Evolutionary conservation across 2,113 vertebrate genomes (phyloP), one percentile per base, ranked within the genome.

Genomic region (Rissa tridactyla): DNA sequence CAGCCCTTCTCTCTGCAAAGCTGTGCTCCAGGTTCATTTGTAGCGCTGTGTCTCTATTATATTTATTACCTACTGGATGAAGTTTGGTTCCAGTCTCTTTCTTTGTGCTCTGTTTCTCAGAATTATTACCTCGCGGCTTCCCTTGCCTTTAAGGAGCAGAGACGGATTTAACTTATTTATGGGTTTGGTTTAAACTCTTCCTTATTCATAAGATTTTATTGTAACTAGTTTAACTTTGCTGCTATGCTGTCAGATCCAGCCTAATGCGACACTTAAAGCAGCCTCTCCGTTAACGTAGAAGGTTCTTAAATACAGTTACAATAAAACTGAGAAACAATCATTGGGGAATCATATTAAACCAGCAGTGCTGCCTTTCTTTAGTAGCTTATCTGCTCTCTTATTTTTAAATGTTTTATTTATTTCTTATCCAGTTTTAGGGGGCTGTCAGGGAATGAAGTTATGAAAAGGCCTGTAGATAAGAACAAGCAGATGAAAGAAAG

Each of bases 371-470:
- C 54, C 60, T 96, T 93, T 83, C 71, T 90, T 94, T 70, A 92
- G 68, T 54, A 72, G 80, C 86, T 91, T 87, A 91, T 79, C 81
- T 90, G 13, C 61, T 71, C 32, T 70, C 82, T 92, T 82, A 85
- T 81, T 94, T 96, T 94, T 68, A 79, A 85, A 87, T 96, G 85
- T 92, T 96, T 97, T 96, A 97, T 96, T 73, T 93, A 91, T 96
- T 95, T 90, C 81, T 87, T 73, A 65, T n/a, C 42, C n/a, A 3
- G n/a, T 95, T 91, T 94, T 84, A 72, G 84, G 60, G 55, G 51
- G 52, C 94, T 91, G 91, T 96, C 95, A 82, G 70, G 25, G 34
- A 96, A 80, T 30, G 76, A 90, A 93, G 55, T 91, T 83, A 73
- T 92, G 93, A 90, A 73, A 91, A 86, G 61, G 76, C 30, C 90